A percentile compares a stretch with the other conserved stretches of the same genome.
These are phyloP conservation scores for Manis pentadactyla DNA, from an alignment of 2,797 vertebrate genomes.

Conservation along the genomic window DNA sequence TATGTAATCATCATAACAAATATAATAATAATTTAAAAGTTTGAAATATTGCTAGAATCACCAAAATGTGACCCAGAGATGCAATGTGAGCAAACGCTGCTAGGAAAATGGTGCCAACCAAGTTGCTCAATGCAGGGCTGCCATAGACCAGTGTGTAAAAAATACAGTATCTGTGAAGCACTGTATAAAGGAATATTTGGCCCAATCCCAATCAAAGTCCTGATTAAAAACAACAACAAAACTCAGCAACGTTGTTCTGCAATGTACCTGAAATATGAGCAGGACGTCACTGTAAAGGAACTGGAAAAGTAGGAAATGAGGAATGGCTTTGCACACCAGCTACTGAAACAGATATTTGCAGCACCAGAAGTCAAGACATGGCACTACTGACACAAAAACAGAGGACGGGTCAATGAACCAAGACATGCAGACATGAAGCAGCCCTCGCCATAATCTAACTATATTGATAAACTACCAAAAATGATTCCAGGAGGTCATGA, in stretches of 20 bases:
- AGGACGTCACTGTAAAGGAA: rapidly evolving
- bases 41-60: too few relatives aligned
- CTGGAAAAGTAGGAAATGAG: rapidly evolving
- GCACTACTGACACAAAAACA: rapidly evolving
- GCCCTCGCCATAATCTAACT: neutral
- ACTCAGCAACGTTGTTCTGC: neutral
- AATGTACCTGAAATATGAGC: neutral
- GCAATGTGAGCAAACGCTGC: too few relatives aligned
- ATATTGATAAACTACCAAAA: neutral
- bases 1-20: too few relatives aligned
- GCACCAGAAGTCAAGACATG: rapidly evolving
- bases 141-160: too few relatives aligned
- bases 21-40: too few relatives aligned
- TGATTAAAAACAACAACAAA: neutral
- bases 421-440: rapidly evolving
- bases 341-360: rapidly evolving
- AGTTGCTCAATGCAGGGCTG: too few relatives aligned
- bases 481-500: rapidly evolving
- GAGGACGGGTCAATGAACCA: rapidly evolving
- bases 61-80: too few relatives aligned
- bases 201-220: neutral
- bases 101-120: too few relatives aligned
- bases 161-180: too few relatives aligned
- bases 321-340: rapidly evolving
- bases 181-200: neutral